Percentiles rank a stretch among this genome's conserved stretches.
Evolutionary conservation across 2,888 invertebrate genomes (phyloP).

Genomic region (Euplagia quadripunctaria): DNA sequence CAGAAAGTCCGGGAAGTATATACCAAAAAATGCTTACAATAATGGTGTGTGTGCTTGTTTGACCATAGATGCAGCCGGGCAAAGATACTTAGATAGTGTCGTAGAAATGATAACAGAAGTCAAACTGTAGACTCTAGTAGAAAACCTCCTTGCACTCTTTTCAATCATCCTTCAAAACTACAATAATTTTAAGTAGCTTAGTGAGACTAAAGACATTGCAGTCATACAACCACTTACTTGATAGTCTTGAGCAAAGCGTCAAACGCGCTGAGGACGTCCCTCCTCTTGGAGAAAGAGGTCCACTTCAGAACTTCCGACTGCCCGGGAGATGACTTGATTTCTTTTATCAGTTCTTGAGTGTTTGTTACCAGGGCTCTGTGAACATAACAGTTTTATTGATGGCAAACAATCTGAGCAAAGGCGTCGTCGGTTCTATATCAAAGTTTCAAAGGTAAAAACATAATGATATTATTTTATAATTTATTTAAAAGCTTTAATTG

Average conservation of each 20-base stretch:
- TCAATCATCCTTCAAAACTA: too few species aligned
- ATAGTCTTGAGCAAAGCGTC: slow-evolving; percentile 68
- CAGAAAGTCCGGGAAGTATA: too few species aligned
- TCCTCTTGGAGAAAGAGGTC: slow-evolving; percentile 67
- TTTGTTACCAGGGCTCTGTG: slow-evolving; percentile 64
- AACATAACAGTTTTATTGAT: background rate
- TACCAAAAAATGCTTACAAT: too few species aligned
- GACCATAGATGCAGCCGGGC: too few species aligned
- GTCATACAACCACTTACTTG: slow-evolving; percentile 56
- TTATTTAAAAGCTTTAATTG: too few species aligned
- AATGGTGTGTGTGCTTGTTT: too few species aligned
- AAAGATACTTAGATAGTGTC: too few species aligned
- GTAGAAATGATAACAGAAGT: too few species aligned
- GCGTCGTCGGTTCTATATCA: background rate
- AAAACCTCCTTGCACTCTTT: too few species aligned
- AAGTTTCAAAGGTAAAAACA: background rate
- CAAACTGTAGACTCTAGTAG: too few species aligned
- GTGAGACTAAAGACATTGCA: too few species aligned
- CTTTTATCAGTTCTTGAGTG: slow-evolving; percentile 66
- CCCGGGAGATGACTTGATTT: slow-evolving; percentile 56
- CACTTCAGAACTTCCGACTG: slow-evolving; percentile 70
- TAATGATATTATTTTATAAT: too few species aligned
- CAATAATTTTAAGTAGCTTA: background rate
- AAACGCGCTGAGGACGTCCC: slow-evolving; percentile 66
- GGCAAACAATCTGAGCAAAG: background rate